Evolutionary conservation across 2,797 vertebrate genomes (phyloP), one percentile per base, ranked within the genome.

Genomic region (Lithobates pipiens): DNA sequence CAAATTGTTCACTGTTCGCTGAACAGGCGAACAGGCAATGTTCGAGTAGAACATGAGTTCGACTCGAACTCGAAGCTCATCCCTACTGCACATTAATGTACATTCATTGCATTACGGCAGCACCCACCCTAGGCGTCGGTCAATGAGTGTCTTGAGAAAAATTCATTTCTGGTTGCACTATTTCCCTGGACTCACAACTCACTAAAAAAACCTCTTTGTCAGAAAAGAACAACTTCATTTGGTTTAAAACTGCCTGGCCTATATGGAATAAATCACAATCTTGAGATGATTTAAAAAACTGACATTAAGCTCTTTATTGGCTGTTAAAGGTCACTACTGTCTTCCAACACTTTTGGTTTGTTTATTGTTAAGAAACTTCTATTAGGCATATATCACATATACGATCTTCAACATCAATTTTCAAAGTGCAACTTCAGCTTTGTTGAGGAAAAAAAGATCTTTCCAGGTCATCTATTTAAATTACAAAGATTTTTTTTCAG

Each of bases 191-290:
- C 54, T 61, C 4, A 18, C 16, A 18, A 21, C 50, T 46, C 13
- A n/a, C n/a, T n/a, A 46, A 46, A 46, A 54, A 5, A 5, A 18
- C 5, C 3, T 61, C 21, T 18, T 61, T 61, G 21, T 9, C 21
- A 61, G 54, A 61, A 23, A 61, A 61, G 6, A 61, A 57, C 54
- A 57, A 21, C 1, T 23, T 57, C 21, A 21, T 23, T 23, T 7
- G 54, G 54, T 21, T 57, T 21, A 18, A 57, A 57, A 61, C 54
- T 61, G 6, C 21, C 18, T 61, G 54, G 21, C 54, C 6, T 23
- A 23, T 61, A 68, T 77, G 0, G 34, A 90, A 61, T 61, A 61
- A 61, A 61, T 61, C 54, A 61, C 54, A 61, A 27, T 69, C 25
- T 69, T 27, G 27, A 69, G 18, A 27, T 69, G 67, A 27, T 69